Evolutionary conservation across 2,888 invertebrate species (phyloP).

Genomic region (Abrostola tripartita): DNA sequence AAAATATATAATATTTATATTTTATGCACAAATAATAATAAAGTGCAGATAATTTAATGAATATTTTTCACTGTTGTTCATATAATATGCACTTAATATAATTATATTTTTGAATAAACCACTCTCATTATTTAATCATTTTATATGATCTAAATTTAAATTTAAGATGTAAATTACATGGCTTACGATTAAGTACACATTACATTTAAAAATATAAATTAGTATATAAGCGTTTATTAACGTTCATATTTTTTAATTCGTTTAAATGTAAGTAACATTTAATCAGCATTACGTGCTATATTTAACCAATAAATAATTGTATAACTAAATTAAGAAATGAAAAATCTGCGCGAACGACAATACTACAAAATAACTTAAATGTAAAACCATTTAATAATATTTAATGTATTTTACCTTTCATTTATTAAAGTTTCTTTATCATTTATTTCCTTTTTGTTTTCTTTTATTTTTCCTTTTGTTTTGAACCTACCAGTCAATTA

Average conservation of each 20-base stretch:
- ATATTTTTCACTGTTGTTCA: slow-evolving; percentile 1
- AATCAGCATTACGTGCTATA: slow-evolving; percentile 36
- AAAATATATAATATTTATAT: slow-evolving; percentile 1
- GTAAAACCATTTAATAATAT: slow-evolving; percentile 52
- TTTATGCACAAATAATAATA: slow-evolving; percentile 20
- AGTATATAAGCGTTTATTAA: slow-evolving; percentile 37
- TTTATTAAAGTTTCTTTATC: slow-evolving; percentile 67
- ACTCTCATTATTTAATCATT: slow-evolving; percentile 34
- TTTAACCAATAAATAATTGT: slow-evolving; percentile 51
- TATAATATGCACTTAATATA: slow-evolving; percentile 1
- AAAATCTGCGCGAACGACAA: slow-evolving; percentile 77
- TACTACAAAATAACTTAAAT: slow-evolving; percentile 62
- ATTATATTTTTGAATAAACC: slow-evolving; percentile 38
- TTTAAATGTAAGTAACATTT: slow-evolving; percentile 40
- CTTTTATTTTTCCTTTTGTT: slow-evolving; percentile 57
- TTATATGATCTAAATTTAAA: slow-evolving; percentile 21
- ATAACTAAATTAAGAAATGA: slow-evolving; percentile 52
- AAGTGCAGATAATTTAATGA: background rate
- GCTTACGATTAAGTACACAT: slow-evolving; percentile 51
- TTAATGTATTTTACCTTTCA: slow-evolving; percentile 51
- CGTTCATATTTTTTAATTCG: slow-evolving; percentile 32
- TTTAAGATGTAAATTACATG: slow-evolving; percentile 58
- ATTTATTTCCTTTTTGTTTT: slow-evolving; percentile 67
- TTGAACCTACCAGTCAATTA: slow-evolving; percentile 86
- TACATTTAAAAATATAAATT: slow-evolving; percentile 14